phyloP scores from a whole-genome alignment of 2,113 vertebrate genomes.

The Etheostoma cragini region DNA sequence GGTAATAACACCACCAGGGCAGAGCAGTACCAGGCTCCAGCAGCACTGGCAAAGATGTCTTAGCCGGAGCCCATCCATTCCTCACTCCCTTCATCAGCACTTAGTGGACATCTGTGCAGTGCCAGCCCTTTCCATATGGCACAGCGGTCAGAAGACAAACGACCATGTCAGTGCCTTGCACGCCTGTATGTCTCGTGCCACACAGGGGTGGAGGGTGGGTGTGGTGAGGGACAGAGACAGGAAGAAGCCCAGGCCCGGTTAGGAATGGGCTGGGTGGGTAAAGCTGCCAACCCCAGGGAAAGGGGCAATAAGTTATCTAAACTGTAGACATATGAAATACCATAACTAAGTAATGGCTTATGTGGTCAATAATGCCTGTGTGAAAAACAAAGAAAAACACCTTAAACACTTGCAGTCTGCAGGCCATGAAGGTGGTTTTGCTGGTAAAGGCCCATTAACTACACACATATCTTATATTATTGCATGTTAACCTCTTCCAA shows the following conservation, averaged over 20 bases:
- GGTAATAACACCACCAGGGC: constrained; percentile 71
- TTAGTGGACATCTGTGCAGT: constrained; percentile 84
- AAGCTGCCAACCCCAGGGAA: constrained; percentile 39
- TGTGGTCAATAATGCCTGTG: constrained; percentile 35
- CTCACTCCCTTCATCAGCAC: constrained; percentile 82
- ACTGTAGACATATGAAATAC: constrained; percentile 55
- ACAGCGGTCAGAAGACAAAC: constrained; percentile 80
- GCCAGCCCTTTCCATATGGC: constrained; percentile 82
- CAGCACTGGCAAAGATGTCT: constrained; percentile 72
- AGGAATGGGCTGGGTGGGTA: constrained; percentile 43
- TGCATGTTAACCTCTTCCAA: constrained; percentile 9
- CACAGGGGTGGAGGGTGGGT: constrained; percentile 55
- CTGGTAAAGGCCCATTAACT: constrained; percentile 24
- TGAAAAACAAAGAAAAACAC: constrained; percentile 37
- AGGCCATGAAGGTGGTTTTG: not conserved
- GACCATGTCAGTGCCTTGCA: constrained; percentile 73
- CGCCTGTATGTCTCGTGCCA: constrained; percentile 71
- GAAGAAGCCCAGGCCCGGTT: constrained; percentile 44
- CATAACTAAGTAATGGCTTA: constrained; percentile 32
- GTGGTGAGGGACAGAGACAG: constrained; percentile 59
- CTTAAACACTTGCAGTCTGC: not conserved
- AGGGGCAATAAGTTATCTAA: constrained; percentile 68
- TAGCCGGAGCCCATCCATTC: constrained; percentile 66
- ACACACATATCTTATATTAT: not conserved
- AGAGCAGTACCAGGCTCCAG: constrained; percentile 71